Evolutionary conservation across 92 coral and sea anemone species (phyloP).

Genomic region (Montipora capitata): DNA sequence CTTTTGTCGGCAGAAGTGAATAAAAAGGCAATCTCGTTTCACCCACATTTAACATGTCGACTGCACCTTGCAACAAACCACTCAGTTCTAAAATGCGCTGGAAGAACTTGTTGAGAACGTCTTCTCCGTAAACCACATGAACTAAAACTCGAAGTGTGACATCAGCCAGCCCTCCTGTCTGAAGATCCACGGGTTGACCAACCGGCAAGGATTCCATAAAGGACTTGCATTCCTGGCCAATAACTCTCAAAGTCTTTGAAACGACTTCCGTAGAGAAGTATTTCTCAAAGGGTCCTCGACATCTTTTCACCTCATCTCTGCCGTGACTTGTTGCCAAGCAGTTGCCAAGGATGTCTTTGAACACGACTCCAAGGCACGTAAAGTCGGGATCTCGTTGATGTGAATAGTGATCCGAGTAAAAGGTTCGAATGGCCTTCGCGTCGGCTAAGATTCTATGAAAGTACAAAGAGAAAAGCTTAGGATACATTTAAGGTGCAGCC

Average conservation of each 20-base stretch:
- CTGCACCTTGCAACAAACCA: constrained; percentile 72
- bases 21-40: constrained; percentile 87
- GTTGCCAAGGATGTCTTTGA: constrained; percentile 81
- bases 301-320: constrained; percentile 87
- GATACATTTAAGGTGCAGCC: too few relatives aligned
- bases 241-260: constrained; percentile 60
- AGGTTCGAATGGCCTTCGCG: constrained; percentile 93
- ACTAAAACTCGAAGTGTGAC: constrained; percentile 87
- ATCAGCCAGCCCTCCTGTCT: constrained; percentile 67
- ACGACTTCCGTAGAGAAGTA: constrained; percentile 83
- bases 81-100: constrained; percentile 71
- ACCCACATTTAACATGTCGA: constrained; percentile 74
- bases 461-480: not conserved
- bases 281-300: constrained; percentile 98
- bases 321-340: constrained; percentile 95
- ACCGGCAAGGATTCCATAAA: constrained; percentile 75
- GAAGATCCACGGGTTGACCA: constrained; percentile 80
- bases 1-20: constrained; percentile 81
- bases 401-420: constrained; percentile 94
- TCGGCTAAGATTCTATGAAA: constrained; percentile 82
- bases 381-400: constrained; percentile 89
- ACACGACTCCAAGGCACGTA: constrained; percentile 87
- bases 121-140: constrained; percentile 86
- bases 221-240: constrained; percentile 84
- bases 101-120: constrained; percentile 82